Conservation (phyloP, 2,888 invertebrate genomes). For the Ophraella communa region DNA sequence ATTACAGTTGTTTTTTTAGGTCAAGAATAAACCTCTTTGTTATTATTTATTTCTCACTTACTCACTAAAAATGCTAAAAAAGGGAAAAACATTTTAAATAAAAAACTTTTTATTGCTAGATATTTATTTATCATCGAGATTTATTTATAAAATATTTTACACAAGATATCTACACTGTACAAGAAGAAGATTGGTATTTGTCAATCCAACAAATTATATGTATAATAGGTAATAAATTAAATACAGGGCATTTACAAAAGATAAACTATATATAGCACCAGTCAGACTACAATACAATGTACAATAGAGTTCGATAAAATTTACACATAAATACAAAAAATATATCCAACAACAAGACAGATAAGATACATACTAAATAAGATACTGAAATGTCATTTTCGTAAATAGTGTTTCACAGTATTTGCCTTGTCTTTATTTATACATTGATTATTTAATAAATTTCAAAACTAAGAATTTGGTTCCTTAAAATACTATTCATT, state of each 20-base stretch:
- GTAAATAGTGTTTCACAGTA: no score
- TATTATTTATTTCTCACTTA: background rate
- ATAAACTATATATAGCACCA: slow-evolving; percentile 60
- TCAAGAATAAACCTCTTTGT: no score
- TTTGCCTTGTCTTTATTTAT: no score
- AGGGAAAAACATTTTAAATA: slow-evolving; percentile 1
- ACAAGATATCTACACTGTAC: slow-evolving; percentile 63
- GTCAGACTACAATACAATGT: slow-evolving; percentile 57
- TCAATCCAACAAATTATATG: slow-evolving; percentile 50
- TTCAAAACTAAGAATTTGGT: no score
- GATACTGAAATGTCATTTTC: background rate
- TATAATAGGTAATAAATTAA: slow-evolving; percentile 52
- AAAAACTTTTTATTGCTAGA: slow-evolving; percentile 49
- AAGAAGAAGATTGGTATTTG: slow-evolving; percentile 49
- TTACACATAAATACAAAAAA: slow-evolving; percentile 52
- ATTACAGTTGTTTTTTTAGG: no score
- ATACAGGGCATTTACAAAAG: slow-evolving; percentile 55
- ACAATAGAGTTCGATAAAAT: slow-evolving; percentile 44
- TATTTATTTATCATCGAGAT: slow-evolving; percentile 56
- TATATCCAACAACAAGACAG: slow-evolving; percentile 34
- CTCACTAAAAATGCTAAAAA: background rate
- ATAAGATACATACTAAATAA: slow-evolving; percentile 19
- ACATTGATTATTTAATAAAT: no score
- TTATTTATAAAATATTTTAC: slow-evolving; percentile 63
- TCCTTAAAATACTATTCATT: no score